Evolutionary conservation across 2,888 invertebrate species (phyloP).

Genomic region (Cheilosia grossa): DNA sequence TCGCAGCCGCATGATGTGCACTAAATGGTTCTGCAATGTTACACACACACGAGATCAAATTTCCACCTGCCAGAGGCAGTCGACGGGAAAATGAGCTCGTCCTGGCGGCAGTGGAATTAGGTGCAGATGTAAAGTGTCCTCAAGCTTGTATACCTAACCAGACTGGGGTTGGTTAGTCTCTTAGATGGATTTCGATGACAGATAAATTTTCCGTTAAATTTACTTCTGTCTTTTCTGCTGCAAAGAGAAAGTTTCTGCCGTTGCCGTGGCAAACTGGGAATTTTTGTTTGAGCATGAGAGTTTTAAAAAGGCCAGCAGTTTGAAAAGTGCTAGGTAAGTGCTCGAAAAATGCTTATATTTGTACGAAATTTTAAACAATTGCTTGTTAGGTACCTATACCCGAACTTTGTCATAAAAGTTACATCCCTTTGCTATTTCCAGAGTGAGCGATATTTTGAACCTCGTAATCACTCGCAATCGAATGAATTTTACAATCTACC

Average conservation of each 20-base stretch:
- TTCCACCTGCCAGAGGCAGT: constrained; percentile 38
- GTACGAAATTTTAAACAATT: too few relatives aligned
- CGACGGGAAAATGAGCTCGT: constrained; percentile 47
- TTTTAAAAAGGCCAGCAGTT: too few relatives aligned
- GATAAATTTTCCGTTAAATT: constrained; percentile 49
- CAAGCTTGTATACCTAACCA: constrained; percentile 5
- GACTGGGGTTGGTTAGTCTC: background rate
- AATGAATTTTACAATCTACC: too few relatives aligned
- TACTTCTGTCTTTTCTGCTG: constrained; percentile 15
- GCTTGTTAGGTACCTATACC: too few relatives aligned
- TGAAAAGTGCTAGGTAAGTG: too few relatives aligned
- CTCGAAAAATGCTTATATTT: too few relatives aligned
- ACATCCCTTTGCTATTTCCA: too few relatives aligned
- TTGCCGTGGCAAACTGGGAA: background rate
- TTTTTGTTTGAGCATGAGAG: background rate
- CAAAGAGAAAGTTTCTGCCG: background rate
- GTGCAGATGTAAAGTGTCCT: constrained; percentile 36
- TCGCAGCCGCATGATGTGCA: constrained; percentile 2
- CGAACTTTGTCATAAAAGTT: too few relatives aligned
- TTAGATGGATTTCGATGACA: constrained; percentile 33
- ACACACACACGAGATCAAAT: constrained; percentile 36
- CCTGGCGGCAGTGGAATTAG: constrained; percentile 11
- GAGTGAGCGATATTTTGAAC: too few relatives aligned
- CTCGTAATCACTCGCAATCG: too few relatives aligned
- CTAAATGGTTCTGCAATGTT: constrained; percentile 68